These are phyloP conservation scores for Heteronetta atricapilla DNA, from an alignment of 2,113 vertebrate species.

Conservation along the genomic window DNA sequence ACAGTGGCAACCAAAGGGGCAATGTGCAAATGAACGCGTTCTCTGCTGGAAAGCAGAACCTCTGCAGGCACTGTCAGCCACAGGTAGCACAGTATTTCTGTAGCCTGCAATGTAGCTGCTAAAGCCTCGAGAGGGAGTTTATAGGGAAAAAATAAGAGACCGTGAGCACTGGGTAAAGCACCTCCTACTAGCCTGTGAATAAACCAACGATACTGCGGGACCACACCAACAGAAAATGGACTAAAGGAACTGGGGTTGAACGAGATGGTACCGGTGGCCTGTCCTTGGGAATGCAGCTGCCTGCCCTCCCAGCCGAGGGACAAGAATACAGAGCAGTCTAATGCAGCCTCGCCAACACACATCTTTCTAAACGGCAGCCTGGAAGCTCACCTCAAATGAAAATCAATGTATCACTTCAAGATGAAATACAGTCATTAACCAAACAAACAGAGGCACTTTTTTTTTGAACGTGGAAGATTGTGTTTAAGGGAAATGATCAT, in stretches of 20 bases:
- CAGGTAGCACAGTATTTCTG: neutral
- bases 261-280: neutral
- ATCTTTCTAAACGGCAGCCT: conserved; percentile 28
- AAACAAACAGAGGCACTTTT: neutral
- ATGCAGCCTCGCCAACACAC: neutral
- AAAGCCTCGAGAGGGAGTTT: neutral
- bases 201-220: neutral
- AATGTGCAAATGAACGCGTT: neutral
- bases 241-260: neutral
- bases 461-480: rapidly evolving
- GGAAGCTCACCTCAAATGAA: conserved; percentile 8
- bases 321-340: neutral
- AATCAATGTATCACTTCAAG: neutral
- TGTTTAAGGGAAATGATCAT: neutral
- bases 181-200: neutral
- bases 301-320: neutral
- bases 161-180: neutral
- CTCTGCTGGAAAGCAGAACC: neutral
- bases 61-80: neutral
- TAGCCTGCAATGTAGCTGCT: neutral
- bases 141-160: neutral
- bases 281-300: neutral
- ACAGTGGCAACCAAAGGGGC: neutral
- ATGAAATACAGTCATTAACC: neutral
- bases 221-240: neutral